A percentile compares a stretch with the other conserved stretches of the same genome.
Evolutionary conservation across 1,140 invertebrate species (phyloP).

Genomic region (Brachystomella parvula): DNA sequence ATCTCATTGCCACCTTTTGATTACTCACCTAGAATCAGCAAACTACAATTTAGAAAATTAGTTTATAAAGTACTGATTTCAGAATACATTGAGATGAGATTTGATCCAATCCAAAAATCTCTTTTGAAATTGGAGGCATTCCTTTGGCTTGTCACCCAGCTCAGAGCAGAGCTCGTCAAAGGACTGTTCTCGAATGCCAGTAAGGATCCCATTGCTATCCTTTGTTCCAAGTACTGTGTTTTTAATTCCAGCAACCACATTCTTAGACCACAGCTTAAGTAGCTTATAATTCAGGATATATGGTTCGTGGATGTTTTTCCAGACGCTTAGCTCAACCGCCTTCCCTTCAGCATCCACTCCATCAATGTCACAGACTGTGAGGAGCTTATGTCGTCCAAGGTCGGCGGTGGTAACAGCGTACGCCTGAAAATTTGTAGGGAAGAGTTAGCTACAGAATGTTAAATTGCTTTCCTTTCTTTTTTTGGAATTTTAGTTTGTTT

Average conservation of each 20-base stretch:
- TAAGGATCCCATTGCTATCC: not conserved
- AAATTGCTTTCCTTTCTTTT: no score
- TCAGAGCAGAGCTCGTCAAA: not conserved
- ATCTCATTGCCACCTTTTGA: not conserved
- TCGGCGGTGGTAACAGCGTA: not conserved
- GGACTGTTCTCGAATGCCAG: not conserved
- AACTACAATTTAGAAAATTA: not conserved
- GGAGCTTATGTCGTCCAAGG: not conserved
- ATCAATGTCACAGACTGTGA: not conserved
- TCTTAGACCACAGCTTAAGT: not conserved
- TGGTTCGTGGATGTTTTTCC: not conserved
- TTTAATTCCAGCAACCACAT: not conserved
- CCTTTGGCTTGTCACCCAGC: not conserved
- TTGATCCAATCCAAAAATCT: not conserved
- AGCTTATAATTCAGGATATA: not conserved
- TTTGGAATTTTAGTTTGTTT: no score
- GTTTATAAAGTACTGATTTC: not conserved
- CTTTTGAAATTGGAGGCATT: not conserved
- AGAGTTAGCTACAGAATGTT: no score
- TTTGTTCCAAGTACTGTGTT: not conserved
- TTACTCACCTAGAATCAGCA: not conserved
- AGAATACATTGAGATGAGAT: not conserved
- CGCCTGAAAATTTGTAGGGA: no score
- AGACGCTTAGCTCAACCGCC: not conserved
- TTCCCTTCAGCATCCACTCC: not conserved